Base-by-base conservation (phyloP, 2,113 vertebrate genomes). In the Erinaceus europaeus region DNA sequence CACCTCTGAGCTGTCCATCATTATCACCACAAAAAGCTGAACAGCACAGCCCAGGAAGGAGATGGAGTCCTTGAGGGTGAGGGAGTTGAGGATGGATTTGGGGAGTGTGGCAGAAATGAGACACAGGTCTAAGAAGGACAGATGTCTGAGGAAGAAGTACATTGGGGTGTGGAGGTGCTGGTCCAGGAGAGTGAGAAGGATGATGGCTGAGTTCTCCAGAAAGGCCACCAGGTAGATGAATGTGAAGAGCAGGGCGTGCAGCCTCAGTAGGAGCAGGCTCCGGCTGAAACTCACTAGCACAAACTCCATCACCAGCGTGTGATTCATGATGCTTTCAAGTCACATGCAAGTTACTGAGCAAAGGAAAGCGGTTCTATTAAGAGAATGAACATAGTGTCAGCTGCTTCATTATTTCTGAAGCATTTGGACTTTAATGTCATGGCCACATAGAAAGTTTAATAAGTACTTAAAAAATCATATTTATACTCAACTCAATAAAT, bases 121-220 rank as follows among this genome's bases (percentile, higher is more conserved):
- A 38, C 90, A 89, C 3, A 92, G 34, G 8, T 94, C 91, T 59
- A 93, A n/a, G n/a, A n/a, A n/a, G n/a, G n/a, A n/a, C 59, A 96
- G 74, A 52, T 93, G 78, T 11, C 67, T 75, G 23, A 93, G 85
- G 34, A 95, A 92, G 44, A 93, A 88, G 34, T 89, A 94, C 91
- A 92, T 94, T 29, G 92, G 81, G 1, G 27, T 92, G 8, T 91
- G 91, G 48, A 94, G 88, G 32, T 1, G 14, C 9, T 21, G 34
- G 46, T 89, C 46, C 3, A 91, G 14, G 29, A 68, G 23, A 25
- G 55, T 91, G 65, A 89, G 53, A 18, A 44, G 17, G 1, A 94
- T 17, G 12, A 92, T 76, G 23, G 89, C 64, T 32, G 86, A 14
- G 34, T 94, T 94, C 6, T 91, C 89, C 59, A 67, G 18, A 4